These are phyloP conservation scores for Perca flavescens DNA, from an alignment of 2,113 vertebrate genomes.

Conservation along the genomic window DNA sequence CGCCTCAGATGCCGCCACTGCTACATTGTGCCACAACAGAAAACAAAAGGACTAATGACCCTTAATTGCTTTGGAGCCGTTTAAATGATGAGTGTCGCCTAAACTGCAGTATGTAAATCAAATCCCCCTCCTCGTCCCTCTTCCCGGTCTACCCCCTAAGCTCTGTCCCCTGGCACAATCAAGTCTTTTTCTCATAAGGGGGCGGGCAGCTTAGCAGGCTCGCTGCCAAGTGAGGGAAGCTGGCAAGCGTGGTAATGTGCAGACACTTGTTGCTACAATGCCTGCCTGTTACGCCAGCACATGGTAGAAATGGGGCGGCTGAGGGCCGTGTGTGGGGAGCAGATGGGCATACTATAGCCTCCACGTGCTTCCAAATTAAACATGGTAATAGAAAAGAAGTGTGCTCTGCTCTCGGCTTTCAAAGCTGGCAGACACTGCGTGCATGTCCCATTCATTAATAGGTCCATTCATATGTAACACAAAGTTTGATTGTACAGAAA, in stretches of 20 bases:
- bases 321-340: conserved; percentile 55
- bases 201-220: conserved; percentile 80
- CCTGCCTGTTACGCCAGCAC: conserved; percentile 80
- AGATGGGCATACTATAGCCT: conserved; percentile 75
- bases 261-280: conserved; percentile 86
- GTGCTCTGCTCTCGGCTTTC: conserved; percentile 55
- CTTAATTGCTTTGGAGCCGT: conserved; percentile 85
- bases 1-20: conserved; percentile 63
- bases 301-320: conserved; percentile 55
- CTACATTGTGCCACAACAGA: conserved; percentile 64
- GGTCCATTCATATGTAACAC: conserved; percentile 79
- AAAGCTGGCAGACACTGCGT: conserved; percentile 66
- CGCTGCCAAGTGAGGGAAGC: conserved; percentile 83
- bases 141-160: conserved; percentile 60
- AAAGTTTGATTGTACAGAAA: conserved; percentile 83
- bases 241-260: conserved; percentile 83
- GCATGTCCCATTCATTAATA: conserved; percentile 78
- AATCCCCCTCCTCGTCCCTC: conserved; percentile 61
- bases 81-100: conserved; percentile 85
- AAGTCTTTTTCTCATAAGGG: conserved; percentile 83
- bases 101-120: conserved; percentile 86
- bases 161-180: conserved; percentile 84
- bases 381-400: conserved; percentile 63
- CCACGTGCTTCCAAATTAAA: conserved; percentile 73
- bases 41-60: conserved; percentile 87